Conservation (phyloP, 64 coral and sea anemone species). For the Pachyseris speciosa region DNA sequence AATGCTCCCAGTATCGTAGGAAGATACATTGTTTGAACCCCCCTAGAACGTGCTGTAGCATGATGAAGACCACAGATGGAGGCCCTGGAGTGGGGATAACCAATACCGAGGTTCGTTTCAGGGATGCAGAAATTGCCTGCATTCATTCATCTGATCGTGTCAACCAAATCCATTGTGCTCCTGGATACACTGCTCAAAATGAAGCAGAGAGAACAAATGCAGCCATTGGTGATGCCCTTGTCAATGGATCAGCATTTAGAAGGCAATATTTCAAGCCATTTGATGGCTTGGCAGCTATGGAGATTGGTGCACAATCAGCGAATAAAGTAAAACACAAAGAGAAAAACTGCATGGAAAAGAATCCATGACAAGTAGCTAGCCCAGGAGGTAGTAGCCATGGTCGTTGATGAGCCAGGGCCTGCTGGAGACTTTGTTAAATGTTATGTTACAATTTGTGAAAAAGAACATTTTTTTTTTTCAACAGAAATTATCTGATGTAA, state of each 20-base stretch:
- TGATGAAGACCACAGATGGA: conserved; percentile 58
- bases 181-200: conserved; percentile 50
- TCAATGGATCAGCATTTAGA: conserved; percentile 31
- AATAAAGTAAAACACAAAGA: conserved; percentile 60
- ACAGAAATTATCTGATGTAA: conserved; percentile 39
- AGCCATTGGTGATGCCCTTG: conserved; percentile 36
- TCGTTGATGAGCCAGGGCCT: conserved; percentile 50
- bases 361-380: conserved; percentile 43
- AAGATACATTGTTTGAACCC: conserved; percentile 28
- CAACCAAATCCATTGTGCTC: conserved; percentile 49
- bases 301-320: conserved; percentile 51
- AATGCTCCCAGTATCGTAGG: not conserved
- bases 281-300: conserved; percentile 33
- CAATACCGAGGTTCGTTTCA: conserved; percentile 51
- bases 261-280: conserved; percentile 55
- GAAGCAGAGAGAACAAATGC: conserved; percentile 47
- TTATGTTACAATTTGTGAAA: conserved; percentile 57
- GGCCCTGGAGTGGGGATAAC: conserved; percentile 49
- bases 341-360: conserved; percentile 51
- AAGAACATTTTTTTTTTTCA: conserved; percentile 47
- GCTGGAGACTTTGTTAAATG: conserved; percentile 59
- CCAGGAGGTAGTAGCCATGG: conserved; percentile 18
- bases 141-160: conserved; percentile 70
- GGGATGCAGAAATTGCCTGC: conserved; percentile 53
- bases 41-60: conserved; percentile 34